Base-by-base conservation (phyloP, 1,140 invertebrate species). In the Hypsibius dujardini region DNA sequence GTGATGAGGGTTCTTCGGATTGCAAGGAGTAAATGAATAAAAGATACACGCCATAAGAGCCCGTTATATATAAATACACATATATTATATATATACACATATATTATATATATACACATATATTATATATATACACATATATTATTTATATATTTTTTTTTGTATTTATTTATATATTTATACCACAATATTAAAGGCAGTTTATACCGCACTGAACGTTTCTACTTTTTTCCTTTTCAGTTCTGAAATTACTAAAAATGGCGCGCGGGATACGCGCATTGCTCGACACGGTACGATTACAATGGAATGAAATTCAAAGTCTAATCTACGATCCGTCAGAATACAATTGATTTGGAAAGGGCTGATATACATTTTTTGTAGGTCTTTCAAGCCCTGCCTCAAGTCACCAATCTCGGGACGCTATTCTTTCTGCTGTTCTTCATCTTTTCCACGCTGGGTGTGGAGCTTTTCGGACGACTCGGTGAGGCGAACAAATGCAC, bases 371-470 rank as follows among this genome's bases (percentile, higher is more conserved):
- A 56, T n/a, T 28, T 56, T 56, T 56, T 56, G 7, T 12, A 56
- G 50, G 50, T 67, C 3, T 67, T 98, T 87, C 95, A 99, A 81
- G 96, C 96, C 1, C 82, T 99, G 73, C 95, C 96, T 3, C 96
- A 99, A 84, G 94, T 99, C 47, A 95, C 95, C 71, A 99, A 99
- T 82, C 84, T 99, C 56, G 96, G 95, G 1, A 84, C 98, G 1
- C 82, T 98, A 2, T 99, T 99, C 84, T 99, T 98, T 82, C 83
- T 99, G 67, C 84, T 99, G 0, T 99, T 99, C 81, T 99, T 99
- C 82, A 98, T 99, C 78, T 99, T 99, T 81, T 95, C 96, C 70
- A 95, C 95, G 1, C 84, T 99, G 40, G 96, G 96, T 70, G 96
- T 98, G 1, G 96, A 99, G 82, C 83, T 99, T 1, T 99, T 99